These are phyloP conservation scores for Trissolcus brochymenae DNA, from an alignment of 2,888 invertebrate species.

Conservation along the genomic window DNA sequence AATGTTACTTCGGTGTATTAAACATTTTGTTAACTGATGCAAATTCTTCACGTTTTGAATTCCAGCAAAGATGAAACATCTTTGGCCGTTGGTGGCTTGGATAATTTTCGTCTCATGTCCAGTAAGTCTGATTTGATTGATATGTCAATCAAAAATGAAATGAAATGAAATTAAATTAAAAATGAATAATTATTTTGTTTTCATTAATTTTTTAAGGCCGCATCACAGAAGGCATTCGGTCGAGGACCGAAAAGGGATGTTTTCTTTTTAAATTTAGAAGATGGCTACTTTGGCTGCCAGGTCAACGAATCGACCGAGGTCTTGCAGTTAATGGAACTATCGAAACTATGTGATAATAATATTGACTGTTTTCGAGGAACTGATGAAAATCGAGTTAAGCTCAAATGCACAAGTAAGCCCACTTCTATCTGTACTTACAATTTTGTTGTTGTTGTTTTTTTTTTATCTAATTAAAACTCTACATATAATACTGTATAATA, in stretches of 20 bases:
- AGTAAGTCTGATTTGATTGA: conserved; percentile 80
- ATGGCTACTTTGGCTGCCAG: conserved; percentile 98
- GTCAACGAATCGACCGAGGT: conserved; percentile 97
- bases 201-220: conserved; percentile 79
- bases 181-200: neutral
- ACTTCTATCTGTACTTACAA: neutral
- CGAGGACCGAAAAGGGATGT: conserved; percentile 92
- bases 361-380: conserved; percentile 94
- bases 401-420: conserved; percentile 91
- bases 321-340: conserved; percentile 95
- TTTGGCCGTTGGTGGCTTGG: conserved; percentile 95
- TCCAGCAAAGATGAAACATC: conserved; percentile 94
- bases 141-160: no score
- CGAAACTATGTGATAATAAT: conserved; percentile 93
- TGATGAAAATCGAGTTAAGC: conserved; percentile 91
- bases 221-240: conserved; percentile 88
- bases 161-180: no score
- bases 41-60: conserved; percentile 71
- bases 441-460: no score
- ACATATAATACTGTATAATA: neutral
- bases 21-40: neutral
- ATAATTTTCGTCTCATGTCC: conserved; percentile 88
- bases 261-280: conserved; percentile 97
- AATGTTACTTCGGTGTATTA: neutral
- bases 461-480: neutral